Conservation (phyloP, 2,888 invertebrate genomes). For the Orchestes rusci region DNA sequence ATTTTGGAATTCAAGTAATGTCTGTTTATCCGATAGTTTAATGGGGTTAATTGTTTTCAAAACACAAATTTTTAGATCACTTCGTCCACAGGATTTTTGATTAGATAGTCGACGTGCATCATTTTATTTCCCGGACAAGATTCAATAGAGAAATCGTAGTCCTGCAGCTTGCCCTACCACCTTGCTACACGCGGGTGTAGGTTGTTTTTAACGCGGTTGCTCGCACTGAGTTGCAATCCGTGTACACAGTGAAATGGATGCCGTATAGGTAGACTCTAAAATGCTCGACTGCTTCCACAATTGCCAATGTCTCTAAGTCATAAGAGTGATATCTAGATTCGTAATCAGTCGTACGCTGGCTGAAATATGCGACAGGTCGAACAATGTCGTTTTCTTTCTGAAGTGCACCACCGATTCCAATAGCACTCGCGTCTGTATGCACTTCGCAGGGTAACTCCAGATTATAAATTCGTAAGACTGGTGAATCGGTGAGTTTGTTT, state of each 20-base stretch:
- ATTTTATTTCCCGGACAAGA: slow-evolving; percentile 14
- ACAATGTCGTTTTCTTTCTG: slow-evolving; percentile 4
- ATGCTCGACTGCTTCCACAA: too few species aligned
- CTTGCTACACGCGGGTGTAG: slow-evolving; percentile 7
- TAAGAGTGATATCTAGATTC: too few species aligned
- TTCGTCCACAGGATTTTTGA: slow-evolving; percentile 1
- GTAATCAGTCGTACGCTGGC: too few species aligned
- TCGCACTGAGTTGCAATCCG: too few species aligned
- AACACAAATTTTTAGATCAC: too few species aligned
- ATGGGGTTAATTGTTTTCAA: too few species aligned
- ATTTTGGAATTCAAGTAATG: slow-evolving; percentile 7
- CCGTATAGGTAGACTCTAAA: too few species aligned
- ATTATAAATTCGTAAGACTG: slow-evolving; percentile 16
- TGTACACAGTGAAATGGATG: too few species aligned
- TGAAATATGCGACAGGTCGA: slow-evolving; percentile 16
- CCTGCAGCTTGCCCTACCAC: slow-evolving; percentile 11
- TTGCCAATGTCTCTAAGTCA: too few species aligned
- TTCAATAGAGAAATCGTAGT: slow-evolving; percentile 19
- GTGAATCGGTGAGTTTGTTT: slow-evolving; percentile 11
- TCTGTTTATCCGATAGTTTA: too few species aligned
- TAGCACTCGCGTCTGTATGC: slow-evolving; percentile 15
- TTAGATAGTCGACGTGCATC: slow-evolving; percentile 8
- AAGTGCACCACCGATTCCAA: slow-evolving; percentile 11
- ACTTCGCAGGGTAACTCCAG: slow-evolving; percentile 10
- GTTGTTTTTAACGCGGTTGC: slow-evolving; percentile 12